Conservation (phyloP, 2,888 invertebrate species). For the Drosophila lutescens region DNA sequence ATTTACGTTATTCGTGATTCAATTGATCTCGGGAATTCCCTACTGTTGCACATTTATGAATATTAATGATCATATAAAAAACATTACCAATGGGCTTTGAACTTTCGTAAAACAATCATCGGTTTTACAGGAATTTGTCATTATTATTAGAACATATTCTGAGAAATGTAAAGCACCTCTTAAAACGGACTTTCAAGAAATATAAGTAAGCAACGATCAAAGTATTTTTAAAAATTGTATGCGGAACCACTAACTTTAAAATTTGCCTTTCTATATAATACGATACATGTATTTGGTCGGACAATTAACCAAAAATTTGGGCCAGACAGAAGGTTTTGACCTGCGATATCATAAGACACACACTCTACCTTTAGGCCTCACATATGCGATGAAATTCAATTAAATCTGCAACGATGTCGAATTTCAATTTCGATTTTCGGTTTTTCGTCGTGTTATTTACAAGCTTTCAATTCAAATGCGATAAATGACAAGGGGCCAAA, state of each 20-base stretch:
- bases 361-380: constrained; percentile 5
- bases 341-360: constrained; percentile 21
- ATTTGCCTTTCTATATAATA: not conserved
- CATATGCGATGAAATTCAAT: constrained; percentile 44
- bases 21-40: constrained; percentile 10
- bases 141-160: not conserved
- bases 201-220: not conserved
- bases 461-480: constrained; percentile 72
- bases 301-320: not conserved
- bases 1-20: constrained; percentile 19
- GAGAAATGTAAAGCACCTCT: not conserved
- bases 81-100: not conserved
- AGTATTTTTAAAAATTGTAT: not conserved
- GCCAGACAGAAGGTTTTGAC: constrained; percentile 59
- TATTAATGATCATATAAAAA: not conserved
- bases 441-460: constrained; percentile 59
- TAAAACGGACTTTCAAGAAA: not conserved
- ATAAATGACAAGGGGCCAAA: constrained; percentile 59
- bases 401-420: constrained; percentile 50
- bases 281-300: not conserved
- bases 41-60: not conserved
- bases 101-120: not conserved
- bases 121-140: not conserved
- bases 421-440: constrained; percentile 65
- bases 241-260: too few species aligned